Conservation (phyloP, 2,888 invertebrate species). For the Pterobdella sp. region DNA sequence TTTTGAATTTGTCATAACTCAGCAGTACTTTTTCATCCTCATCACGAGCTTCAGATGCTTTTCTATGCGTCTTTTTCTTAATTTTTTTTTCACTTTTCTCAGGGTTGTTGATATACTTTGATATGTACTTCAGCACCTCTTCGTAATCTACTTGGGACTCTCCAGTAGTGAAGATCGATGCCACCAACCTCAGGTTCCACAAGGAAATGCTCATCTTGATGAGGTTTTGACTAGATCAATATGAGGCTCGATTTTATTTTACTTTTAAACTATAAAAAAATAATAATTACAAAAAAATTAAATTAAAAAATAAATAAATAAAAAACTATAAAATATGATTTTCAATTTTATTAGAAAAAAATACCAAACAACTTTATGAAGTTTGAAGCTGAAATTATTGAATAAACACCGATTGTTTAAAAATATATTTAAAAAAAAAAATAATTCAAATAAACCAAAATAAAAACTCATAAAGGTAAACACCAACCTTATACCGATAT, state of each 20-base stretch:
- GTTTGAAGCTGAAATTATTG: not conserved
- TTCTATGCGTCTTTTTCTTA: too few species aligned
- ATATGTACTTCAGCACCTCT: not conserved
- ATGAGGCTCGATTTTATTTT: not conserved
- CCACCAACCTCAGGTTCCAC: conserved; percentile 8
- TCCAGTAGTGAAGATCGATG: not conserved
- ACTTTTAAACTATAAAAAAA: not conserved
- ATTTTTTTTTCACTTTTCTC: too few species aligned
- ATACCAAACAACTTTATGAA: not conserved
- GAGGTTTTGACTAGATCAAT: not conserved
- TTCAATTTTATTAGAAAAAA: not conserved
- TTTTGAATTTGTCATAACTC: too few species aligned
- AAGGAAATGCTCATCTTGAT: not conserved
- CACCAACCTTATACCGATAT: not conserved
- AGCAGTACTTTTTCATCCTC: too few species aligned
- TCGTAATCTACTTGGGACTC: not conserved
- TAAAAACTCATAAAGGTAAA: not conserved
- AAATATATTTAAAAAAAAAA: not conserved
- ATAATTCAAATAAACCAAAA: not conserved
- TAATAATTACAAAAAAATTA: not conserved
- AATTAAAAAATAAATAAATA: not conserved
- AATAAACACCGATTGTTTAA: not conserved
- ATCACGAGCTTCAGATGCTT: too few species aligned
- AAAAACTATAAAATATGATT: not conserved
- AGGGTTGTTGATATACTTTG: not conserved